Percentiles rank a stretch among this genome's conserved stretches.
These are phyloP conservation scores for Myoxocephalus aenaeus DNA, from an alignment of 2,797 vertebrate species.

Conservation along the genomic window DNA sequence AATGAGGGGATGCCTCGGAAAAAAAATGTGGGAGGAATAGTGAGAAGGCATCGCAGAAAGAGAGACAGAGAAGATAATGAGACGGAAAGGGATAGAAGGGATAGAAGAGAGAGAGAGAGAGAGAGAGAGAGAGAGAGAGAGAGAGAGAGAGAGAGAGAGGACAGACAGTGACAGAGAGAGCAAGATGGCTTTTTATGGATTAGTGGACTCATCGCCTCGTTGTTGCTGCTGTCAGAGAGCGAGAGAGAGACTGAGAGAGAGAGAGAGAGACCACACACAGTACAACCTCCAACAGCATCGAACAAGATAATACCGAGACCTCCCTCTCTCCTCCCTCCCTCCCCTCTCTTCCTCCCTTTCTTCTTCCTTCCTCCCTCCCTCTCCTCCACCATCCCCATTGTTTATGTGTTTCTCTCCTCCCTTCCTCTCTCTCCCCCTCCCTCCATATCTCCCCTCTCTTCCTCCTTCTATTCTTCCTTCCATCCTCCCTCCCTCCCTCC, in stretches of 20 bases:
- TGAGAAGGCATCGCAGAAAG: not conserved
- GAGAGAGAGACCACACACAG: conserved; percentile 41
- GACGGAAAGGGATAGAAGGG: not conserved
- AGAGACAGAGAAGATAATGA: conserved; percentile 8
- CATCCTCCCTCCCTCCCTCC: not conserved
- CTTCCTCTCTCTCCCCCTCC: conserved; percentile 15
- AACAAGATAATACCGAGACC: conserved; percentile 1
- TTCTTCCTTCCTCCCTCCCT: not conserved
- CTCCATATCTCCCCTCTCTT: not conserved
- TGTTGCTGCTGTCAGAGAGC: conserved; percentile 40
- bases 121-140: conserved; percentile 21
- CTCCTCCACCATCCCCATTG: not conserved
- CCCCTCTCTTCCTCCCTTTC: not conserved
- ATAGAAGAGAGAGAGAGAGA: not conserved
- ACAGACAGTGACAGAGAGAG: conserved; percentile 22
- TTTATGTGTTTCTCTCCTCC: not conserved
- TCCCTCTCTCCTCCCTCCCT: not conserved
- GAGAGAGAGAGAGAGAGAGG: not conserved
- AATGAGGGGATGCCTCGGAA: not conserved
- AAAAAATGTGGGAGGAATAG: not conserved
- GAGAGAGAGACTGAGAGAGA: not conserved
- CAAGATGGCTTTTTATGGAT: conserved; percentile 45
- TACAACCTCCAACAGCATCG: conserved; percentile 21
- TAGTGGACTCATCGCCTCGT: conserved; percentile 51
- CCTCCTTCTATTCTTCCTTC: not conserved